These are phyloP conservation scores for Macropus fuliginosus DNA, from an alignment of 2,797 vertebrate genomes.

Conservation along the genomic window DNA sequence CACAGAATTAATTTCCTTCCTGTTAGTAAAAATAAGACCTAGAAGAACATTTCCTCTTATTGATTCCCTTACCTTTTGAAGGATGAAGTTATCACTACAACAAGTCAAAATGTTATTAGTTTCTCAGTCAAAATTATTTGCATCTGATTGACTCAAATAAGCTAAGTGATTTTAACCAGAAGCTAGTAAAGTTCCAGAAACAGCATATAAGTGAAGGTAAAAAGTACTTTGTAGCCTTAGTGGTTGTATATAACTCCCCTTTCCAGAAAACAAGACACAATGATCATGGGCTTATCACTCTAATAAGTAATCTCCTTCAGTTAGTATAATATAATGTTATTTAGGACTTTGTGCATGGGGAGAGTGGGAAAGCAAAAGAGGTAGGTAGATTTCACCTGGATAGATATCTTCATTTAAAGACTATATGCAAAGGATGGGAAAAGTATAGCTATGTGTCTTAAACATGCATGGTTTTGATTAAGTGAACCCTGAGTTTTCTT, in stretches of 20 bases:
- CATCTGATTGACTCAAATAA: not conserved
- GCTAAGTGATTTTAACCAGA: not conserved
- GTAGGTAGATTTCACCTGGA: not conserved
- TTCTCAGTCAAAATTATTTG: not conserved
- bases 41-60: not conserved
- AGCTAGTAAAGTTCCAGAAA: not conserved
- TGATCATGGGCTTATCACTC: not conserved
- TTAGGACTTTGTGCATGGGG: not conserved
- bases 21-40: not conserved
- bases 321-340: not conserved
- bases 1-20: not conserved
- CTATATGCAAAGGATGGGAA: not conserved
- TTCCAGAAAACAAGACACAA: not conserved
- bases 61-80: not conserved
- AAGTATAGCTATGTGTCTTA: not conserved
- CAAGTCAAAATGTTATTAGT: not conserved
- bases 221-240: not conserved
- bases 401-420: not conserved
- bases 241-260: not conserved
- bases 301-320: not conserved
- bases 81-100: too few relatives aligned
- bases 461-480: not conserved
- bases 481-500: not conserved
- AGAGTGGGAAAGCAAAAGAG: not conserved
- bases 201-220: not conserved